Base-by-base conservation (phyloP, 1,140 invertebrate genomes). In the Dreissena polymorpha region DNA sequence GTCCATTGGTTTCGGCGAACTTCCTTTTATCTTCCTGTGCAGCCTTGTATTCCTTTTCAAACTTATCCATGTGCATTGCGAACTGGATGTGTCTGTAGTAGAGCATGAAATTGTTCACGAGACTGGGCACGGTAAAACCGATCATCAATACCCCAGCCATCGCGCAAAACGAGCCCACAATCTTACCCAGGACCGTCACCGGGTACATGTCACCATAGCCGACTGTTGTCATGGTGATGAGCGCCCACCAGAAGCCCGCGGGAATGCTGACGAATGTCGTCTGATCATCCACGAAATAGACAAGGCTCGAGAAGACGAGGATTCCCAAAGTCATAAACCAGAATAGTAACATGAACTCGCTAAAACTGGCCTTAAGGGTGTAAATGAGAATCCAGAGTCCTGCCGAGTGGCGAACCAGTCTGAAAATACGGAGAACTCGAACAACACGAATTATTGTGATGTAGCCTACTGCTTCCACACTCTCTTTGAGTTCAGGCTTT, bases 111-210 rank as follows among this genome's bases (percentile, higher is more conserved):
- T 83, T 83, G 50, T 83, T 83, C 50, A 83, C 81, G 16, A 83
- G 68, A 6, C 67, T 51, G 10, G 81, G 81, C 10, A 83, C 81
- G 8, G 81, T 70, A 18, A 83, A 83, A 49, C 81, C 98, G 95
- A 99, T 97, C 95, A 99, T 97, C 95, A 99, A 95, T 93, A 99
- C 97, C 94, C 98, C 98, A 95, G 97, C 98, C 95, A 99, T 97
- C 95, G 98, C 98, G 96, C 98, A 87, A 27, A 88, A 27, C 0
- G 85, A 83, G 0, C 90, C 91, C 29, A 91, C 78, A 10, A 90
- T 21, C 64, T 91, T 90, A n/a, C 91, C 91, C 0, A 63, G 50
- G 0, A 65, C 21, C 10, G 89, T 86, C 12, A 75, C 86, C 1
- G 91, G 91, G 75, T 89, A 87, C 75, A 83, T 85, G 83, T 94